Evolutionary conservation across 2,797 vertebrate genomes (phyloP).

Genomic region (Microctenopoma lineatum): DNA sequence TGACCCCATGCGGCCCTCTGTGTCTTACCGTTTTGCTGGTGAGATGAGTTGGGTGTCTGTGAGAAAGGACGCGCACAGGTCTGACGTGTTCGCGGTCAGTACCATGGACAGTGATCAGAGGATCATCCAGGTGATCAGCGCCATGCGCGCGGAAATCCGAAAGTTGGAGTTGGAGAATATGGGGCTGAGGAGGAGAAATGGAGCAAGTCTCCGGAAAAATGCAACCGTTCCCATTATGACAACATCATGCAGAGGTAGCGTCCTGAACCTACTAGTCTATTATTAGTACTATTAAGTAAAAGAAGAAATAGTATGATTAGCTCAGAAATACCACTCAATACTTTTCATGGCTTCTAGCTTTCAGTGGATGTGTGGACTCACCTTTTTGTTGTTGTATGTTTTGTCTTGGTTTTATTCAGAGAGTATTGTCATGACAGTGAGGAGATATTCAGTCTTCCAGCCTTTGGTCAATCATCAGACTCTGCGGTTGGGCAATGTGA

Average conservation of each 20-base stretch:
- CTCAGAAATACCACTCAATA: neutral
- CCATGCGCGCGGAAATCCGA: constrained; percentile 84
- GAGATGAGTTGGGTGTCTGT: neutral
- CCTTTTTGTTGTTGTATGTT: constrained; percentile 1
- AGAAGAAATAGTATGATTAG: neutral
- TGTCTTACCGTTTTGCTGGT: constrained; percentile 13
- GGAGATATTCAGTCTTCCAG: constrained; percentile 82
- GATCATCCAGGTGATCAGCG: constrained; percentile 80
- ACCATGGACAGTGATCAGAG: constrained; percentile 79
- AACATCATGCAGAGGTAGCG: constrained; percentile 79
- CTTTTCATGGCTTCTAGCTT: neutral
- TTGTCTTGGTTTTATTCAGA: constrained; percentile 62
- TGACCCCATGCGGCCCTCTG: neutral
- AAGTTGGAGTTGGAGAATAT: constrained; percentile 86
- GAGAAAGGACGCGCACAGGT: neutral
- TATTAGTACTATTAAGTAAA: neutral
- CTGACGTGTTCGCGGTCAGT: constrained; percentile 19
- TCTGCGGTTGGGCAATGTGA: constrained; percentile 25
- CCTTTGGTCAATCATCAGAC: constrained; percentile 28
- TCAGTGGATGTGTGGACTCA: constrained; percentile 3
- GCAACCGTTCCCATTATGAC: constrained; percentile 43
- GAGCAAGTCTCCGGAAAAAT: constrained; percentile 50
- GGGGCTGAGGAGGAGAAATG: constrained; percentile 76
- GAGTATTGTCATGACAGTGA: constrained; percentile 88
- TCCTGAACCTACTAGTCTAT: neutral